Base-by-base conservation (phyloP, 35 echinoderm and acorn worm genomes). In the Lytechinus variegatus region DNA sequence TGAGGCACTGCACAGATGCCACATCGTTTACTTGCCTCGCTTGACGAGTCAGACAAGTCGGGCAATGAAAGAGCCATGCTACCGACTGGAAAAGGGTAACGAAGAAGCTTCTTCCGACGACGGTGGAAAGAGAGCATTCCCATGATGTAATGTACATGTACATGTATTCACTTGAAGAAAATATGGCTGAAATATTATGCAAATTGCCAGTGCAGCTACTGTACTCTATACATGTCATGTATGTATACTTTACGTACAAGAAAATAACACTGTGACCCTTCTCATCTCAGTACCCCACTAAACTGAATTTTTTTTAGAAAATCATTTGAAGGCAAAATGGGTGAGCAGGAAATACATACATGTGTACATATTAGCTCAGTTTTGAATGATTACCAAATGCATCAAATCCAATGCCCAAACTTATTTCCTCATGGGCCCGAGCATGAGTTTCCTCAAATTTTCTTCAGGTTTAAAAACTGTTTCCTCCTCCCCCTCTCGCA, bases 11-110 rank as follows among this genome's bases (percentile, higher is more conserved):
- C 66, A 79, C 66, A 79, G 16, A 79, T 79, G 66, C 21, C 66
- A 79, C 4, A 79, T 79, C 66, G 66, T 79, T 79, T 90, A 90
- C 88, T 90, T 90, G 88, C 88, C 88, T 90, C 52, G 88, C 88
- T 90, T 54, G 88, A 54, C 28, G 28, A 90, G 52, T 54, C 88
- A 13, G 88, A 44, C 27, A 90, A 90, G 24, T 90, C 88, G 52
- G 88, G 88, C 52, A 54, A 12, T 12, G 88, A 90, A 52, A 5
- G 14, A 3, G 52, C 28, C 29, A 10, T 28, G 27, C 52, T 90
- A 44, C 13, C 52, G 8, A 44, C 28, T 14, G 88, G 88, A 54
- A 90, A 90, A 4, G 88, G 24, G 16, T 90, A 52, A 10, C 88
- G 88, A 54, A 52, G 88, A 21, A 54, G 28, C 88, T 52, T 44